phyloP scores from a whole-genome alignment of 2,888 invertebrate species.

The Lasioglossum figueresi region DNA sequence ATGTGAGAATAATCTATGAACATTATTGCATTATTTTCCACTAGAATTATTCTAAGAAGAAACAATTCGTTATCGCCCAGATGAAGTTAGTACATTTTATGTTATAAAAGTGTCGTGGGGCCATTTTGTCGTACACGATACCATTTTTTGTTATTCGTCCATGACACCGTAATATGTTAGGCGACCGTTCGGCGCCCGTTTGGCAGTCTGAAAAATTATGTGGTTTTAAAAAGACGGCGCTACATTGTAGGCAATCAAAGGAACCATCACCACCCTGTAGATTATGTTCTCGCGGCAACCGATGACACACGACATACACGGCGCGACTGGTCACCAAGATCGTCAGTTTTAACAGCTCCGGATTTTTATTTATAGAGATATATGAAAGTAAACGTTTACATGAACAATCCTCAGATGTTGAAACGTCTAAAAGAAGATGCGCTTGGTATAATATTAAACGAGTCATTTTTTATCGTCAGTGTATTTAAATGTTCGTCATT shows the following conservation, averaged over 20 bases:
- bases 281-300: background rate
- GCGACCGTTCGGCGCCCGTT: background rate
- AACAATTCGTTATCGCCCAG: too few relatives aligned
- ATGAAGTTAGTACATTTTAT: background rate
- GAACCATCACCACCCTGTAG: background rate
- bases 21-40: background rate
- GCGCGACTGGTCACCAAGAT: background rate
- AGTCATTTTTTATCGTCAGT: background rate
- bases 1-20: background rate
- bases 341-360: background rate
- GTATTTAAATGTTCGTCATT: background rate
- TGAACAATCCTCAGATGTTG: background rate
- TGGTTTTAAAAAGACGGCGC: background rate
- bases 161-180: background rate
- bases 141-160: background rate
- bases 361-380: background rate
- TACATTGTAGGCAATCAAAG: background rate
- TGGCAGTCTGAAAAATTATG: background rate
- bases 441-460: background rate
- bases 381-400: background rate
- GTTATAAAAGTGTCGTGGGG: background rate
- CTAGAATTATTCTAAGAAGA: background rate
- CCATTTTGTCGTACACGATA: background rate
- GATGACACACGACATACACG: background rate
- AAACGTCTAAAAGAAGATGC: background rate